phyloP scores from a whole-genome alignment of 2,113 vertebrate genomes.

The Uropsilus gracilis region DNA sequence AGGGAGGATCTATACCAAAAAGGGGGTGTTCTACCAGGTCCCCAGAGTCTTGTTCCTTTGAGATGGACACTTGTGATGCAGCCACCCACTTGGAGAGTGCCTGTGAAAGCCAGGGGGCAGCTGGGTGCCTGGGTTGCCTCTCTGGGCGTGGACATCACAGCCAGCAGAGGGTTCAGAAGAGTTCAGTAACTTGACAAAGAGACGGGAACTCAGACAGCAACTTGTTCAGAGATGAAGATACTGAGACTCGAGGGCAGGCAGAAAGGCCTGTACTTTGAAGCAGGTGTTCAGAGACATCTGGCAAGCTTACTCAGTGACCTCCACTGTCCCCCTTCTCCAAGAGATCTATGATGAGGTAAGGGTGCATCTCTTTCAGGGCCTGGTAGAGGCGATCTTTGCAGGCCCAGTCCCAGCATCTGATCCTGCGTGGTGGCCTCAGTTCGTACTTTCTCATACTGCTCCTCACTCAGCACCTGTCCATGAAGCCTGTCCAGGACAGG shows the following conservation, averaged over 20 bases:
- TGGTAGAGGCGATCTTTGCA: conserved; percentile 62
- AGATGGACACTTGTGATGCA: neutral
- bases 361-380: conserved; percentile 62
- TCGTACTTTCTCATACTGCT: conserved; percentile 54
- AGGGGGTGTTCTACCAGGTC: neutral
- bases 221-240: neutral
- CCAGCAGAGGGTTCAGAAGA: neutral
- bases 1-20: too few species aligned
- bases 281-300: neutral
- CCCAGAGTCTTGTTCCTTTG: neutral
- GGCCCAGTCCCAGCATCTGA: conserved; percentile 61
- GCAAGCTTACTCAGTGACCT: neutral
- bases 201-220: neutral
- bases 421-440: neutral
- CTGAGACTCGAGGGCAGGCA: neutral
- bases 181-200: too few species aligned
- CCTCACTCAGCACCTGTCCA: neutral
- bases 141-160: neutral
- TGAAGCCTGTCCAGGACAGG: conserved; percentile 55
- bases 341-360: conserved; percentile 46
- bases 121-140: neutral
- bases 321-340: neutral
- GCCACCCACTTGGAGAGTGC: neutral
- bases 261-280: neutral
- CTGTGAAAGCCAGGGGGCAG: neutral